Evolutionary conservation across 2,797 vertebrate species (phyloP).

Genomic region (Lates japonicus): DNA sequence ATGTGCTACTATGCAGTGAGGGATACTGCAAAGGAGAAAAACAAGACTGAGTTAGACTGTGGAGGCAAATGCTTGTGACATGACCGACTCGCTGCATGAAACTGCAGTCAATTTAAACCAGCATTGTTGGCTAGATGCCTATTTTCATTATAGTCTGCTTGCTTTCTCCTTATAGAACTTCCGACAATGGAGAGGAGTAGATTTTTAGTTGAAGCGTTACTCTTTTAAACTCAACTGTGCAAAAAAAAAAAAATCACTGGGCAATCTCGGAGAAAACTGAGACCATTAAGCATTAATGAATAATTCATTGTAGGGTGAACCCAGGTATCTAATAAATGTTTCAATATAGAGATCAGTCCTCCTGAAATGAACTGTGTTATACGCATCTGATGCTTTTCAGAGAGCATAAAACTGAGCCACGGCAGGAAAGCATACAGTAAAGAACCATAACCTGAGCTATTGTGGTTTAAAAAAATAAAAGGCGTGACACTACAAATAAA

Average conservation of each 20-base stretch:
- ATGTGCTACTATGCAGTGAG: conserved; percentile 96
- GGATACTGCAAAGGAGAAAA: conserved; percentile 86
- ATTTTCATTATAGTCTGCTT: conserved; percentile 48
- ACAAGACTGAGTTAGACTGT: conserved; percentile 61
- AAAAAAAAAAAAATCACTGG: conserved; percentile 36
- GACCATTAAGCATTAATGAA: conserved; percentile 70
- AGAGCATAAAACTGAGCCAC: conserved; percentile 29
- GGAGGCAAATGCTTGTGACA: conserved; percentile 60
- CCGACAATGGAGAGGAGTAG: conserved; percentile 36
- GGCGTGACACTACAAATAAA: conserved; percentile 5
- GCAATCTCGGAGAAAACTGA: conserved; percentile 61
- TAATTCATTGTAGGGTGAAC: conserved; percentile 76
- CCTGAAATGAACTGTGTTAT: conserved; percentile 57
- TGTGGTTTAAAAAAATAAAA: conserved; percentile 22
- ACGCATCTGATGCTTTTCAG: conserved; percentile 39
- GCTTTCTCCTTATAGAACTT: conserved; percentile 30
- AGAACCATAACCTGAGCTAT: neutral
- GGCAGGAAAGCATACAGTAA: conserved; percentile 9
- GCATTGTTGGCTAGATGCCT: conserved; percentile 53
- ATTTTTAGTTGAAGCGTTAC: conserved; percentile 55
- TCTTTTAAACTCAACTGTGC: conserved; percentile 37
- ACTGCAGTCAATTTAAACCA: conserved; percentile 48
- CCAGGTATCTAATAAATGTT: conserved; percentile 79
- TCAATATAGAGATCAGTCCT: conserved; percentile 68
- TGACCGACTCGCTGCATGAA: conserved; percentile 49